phyloP scores from a whole-genome alignment of 2,888 invertebrate genomes.

The Shargacucullia verbasci region DNA sequence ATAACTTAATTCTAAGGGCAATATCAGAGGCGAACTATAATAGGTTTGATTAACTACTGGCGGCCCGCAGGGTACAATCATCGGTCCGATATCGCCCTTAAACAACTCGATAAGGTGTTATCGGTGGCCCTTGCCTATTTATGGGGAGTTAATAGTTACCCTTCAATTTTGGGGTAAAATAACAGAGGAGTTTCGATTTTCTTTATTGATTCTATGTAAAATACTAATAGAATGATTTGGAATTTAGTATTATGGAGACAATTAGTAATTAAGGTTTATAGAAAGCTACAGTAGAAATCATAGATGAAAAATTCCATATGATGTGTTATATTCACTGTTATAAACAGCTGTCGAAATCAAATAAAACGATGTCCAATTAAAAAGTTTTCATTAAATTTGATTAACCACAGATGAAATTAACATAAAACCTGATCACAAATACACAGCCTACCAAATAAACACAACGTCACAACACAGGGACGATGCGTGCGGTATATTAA shows the following conservation, averaged over 20 bases:
- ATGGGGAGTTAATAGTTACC: slow-evolving; percentile 82
- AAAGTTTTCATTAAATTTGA: no score
- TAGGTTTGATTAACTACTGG: slow-evolving; percentile 76
- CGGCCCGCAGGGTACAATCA: slow-evolving; percentile 78
- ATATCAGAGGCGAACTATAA: slow-evolving; percentile 61
- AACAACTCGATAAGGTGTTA: slow-evolving; percentile 84
- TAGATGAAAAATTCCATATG: no score
- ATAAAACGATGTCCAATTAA: no score
- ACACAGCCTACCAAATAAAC: slow-evolving; percentile 36
- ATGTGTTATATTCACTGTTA: no score
- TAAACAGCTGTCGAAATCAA: no score
- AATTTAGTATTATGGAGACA: not conserved
- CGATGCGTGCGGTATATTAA: slow-evolving; percentile 73
- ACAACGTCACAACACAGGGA: slow-evolving; percentile 29
- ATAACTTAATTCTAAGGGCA: slow-evolving; percentile 52
- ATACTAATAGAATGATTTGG: not conserved
- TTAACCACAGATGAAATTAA: no score
- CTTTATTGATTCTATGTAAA: slow-evolving; percentile 40
- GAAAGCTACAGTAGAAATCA: no score
- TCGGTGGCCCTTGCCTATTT: slow-evolving; percentile 80
- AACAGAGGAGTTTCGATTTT: slow-evolving; percentile 47
- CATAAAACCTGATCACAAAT: not conserved
- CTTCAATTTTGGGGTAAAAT: slow-evolving; percentile 66
- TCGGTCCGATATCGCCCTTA: slow-evolving; percentile 81
- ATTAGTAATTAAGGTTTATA: no score